Conservation (phyloP, 1,140 invertebrate genomes). For the Plectus sambesii region DNA sequence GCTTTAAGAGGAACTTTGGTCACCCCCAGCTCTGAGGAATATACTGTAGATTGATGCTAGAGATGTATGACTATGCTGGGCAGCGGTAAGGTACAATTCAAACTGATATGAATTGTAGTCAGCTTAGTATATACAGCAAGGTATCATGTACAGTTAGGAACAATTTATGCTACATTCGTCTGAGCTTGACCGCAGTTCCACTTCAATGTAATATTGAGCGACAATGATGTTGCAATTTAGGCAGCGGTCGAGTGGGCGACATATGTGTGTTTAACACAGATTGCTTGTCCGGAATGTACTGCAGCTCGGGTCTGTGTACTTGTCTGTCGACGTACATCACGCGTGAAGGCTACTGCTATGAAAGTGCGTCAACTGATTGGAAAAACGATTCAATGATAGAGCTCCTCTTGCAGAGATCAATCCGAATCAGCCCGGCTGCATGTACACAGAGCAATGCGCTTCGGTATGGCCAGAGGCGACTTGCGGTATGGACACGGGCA, state of each 20-base stretch:
- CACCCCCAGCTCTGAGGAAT: too few species aligned
- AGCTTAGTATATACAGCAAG: too few species aligned
- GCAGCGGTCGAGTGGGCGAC: conserved; percentile 22
- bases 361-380: conserved; percentile 16
- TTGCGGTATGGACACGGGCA: conserved; percentile 18
- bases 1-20: too few species aligned
- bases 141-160: too few species aligned
- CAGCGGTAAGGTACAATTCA: too few species aligned
- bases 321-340: conserved; percentile 23
- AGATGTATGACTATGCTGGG: too few species aligned
- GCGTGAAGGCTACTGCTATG: conserved; percentile 23
- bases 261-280: conserved; percentile 24
- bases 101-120: too few species aligned
- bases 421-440: conserved; percentile 25
- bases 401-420: conserved; percentile 20
- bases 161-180: too few species aligned
- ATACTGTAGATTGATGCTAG: too few species aligned
- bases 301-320: conserved; percentile 17
- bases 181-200: too few species aligned
- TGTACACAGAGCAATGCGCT: conserved; percentile 21
- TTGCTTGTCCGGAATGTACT: conserved; percentile 27
- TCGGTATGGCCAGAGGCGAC: conserved; percentile 24
- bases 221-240: conserved; percentile 5
- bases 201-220: conserved; percentile 1
- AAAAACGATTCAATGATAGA: background rate